Base-by-base conservation (phyloP, 2,113 vertebrate species). In the Hirundichthys speculiger region DNA sequence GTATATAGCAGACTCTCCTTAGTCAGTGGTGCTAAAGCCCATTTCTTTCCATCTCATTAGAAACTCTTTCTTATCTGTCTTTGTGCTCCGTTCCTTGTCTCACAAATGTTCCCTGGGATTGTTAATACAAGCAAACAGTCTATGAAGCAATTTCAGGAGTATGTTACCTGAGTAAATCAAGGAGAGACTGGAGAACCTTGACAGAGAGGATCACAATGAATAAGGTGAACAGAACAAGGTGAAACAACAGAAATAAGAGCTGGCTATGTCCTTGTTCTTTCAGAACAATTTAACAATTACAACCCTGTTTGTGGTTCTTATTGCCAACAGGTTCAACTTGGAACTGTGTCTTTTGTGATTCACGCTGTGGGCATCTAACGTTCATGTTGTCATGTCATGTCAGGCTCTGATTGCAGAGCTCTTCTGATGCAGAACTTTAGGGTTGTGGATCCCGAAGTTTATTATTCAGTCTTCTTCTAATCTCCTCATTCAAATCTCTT, bases 21-120 rank as follows among this genome's bases (percentile, higher is more conserved):
- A 42, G 46, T 58, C 27, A 12, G 39, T 1, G 10, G 13, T n/a
- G 60, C 41, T 55, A 25, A 63, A 59, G 38, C 43, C 30, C 18
- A 41, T 58, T 50, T 59, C 19, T 58, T 40, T 72, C 42, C 11
- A 52, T 67, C 42, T 69, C 67, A 68, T 71, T 53, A 67, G 53
- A 49, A 2, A 0, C n/a, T 22, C n/a, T 58, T 13, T 53, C 52
- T 65, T 52, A 67, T 66, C 47, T 52, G 49, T 56, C 38, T 51
- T n/a, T 57, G 38, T 63, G 57, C 16, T 13, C 48, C 43, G 41
- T 39, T 49, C 49, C 15, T 20, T 22, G 25, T 34, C 25, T 46
- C 25, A 40, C 54, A 46, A n/a, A 13, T 24, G 16, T 55, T 25
- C 41, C 40, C 64, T 43, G 50, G 15, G 18, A 16, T 43, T 43